A percentile compares a stretch with the other conserved stretches of the same genome.
These are phyloP conservation scores for Epinephelus fuscoguttatus DNA, from an alignment of 2,113 vertebrate species.

Conservation along the genomic window DNA sequence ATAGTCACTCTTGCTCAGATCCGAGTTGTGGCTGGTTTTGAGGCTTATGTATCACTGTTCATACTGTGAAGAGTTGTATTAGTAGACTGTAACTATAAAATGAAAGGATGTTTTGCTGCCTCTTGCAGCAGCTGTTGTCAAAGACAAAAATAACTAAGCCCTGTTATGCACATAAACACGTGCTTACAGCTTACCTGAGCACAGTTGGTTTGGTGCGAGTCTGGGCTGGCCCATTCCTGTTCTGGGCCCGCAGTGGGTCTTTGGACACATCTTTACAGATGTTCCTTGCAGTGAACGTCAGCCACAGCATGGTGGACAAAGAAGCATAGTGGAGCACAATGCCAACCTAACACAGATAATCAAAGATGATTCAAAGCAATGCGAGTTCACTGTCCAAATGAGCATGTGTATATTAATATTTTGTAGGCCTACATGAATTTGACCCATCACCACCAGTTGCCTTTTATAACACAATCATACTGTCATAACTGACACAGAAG, in stretches of 20 bases:
- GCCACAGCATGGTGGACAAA: conserved; percentile 93
- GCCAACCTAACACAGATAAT: conserved; percentile 86
- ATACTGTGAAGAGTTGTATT: too few species aligned
- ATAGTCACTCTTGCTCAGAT: too few species aligned
- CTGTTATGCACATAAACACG: neutral
- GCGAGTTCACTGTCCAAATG: neutral
- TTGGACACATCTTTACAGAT: conserved; percentile 93
- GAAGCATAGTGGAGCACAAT: conserved; percentile 93
- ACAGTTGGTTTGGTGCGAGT: conserved; percentile 87
- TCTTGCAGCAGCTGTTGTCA: too few species aligned
- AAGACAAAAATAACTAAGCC: neutral
- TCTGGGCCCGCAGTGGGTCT: conserved; percentile 84
- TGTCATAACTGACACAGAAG: neutral
- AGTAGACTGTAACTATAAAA: too few species aligned
- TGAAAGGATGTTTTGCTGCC: too few species aligned
- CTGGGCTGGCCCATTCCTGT: conserved; percentile 79
- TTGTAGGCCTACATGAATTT: neutral
- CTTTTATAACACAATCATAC: neutral
- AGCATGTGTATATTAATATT: neutral
- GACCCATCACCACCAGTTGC: neutral
- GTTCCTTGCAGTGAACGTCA: conserved; percentile 92
- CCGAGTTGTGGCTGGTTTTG: too few species aligned
- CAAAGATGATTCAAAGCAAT: neutral
- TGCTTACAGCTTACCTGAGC: conserved; percentile 87
- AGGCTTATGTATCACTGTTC: too few species aligned